A percentile compares a stretch with the other conserved stretches of the same genome.
phyloP scores from a whole-genome alignment of 2,888 invertebrate species.

The Phasia obesa region DNA sequence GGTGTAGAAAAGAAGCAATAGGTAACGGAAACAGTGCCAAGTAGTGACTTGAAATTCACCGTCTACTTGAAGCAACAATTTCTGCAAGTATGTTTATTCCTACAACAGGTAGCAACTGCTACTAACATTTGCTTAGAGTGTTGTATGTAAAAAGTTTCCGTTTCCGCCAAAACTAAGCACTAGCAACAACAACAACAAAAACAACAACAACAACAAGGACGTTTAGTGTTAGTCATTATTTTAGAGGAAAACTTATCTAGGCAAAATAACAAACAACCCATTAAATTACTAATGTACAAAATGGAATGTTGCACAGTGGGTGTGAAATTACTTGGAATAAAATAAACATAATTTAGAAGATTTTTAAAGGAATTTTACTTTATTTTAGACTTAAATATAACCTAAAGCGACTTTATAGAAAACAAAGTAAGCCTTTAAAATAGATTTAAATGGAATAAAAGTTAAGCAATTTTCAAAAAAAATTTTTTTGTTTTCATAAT shows the following conservation, averaged over 20 bases:
- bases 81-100: conserved; percentile 19
- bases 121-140: conserved; percentile 25
- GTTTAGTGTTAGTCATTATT: conserved; percentile 14
- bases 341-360: no score
- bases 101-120: background rate
- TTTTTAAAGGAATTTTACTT: no score
- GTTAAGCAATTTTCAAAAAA: no score
- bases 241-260: conserved; percentile 32
- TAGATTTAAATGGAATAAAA: no score
- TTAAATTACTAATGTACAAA: conserved; percentile 53
- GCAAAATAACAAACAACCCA: conserved; percentile 27
- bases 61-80: conserved; percentile 27
- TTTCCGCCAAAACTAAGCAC: conserved; percentile 53
- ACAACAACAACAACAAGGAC: conserved; percentile 3
- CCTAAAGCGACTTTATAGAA: no score
- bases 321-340: no score
- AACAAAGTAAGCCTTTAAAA: no score
- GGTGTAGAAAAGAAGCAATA: background rate
- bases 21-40: background rate
- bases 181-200: background rate
- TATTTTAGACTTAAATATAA: no score
- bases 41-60: conserved; percentile 57
- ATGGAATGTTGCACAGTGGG: conserved; percentile 19
- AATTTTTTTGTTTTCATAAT: no score
- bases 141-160: conserved; percentile 67